Evolutionary conservation across 2,113 vertebrate genomes (phyloP).

Genomic region (Hiodon alosoides): DNA sequence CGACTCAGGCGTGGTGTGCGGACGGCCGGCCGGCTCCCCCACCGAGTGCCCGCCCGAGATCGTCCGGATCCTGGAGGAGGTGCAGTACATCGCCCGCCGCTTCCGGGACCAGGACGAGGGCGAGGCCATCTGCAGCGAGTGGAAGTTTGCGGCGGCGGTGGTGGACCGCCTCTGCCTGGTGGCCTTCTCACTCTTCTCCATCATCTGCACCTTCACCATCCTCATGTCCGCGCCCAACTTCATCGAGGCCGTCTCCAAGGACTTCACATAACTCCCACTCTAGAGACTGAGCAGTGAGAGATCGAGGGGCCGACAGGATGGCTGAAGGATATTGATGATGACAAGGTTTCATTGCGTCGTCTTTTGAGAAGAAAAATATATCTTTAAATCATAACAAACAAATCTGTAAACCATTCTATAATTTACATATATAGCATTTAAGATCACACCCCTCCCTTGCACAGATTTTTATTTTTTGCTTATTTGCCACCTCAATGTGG

Average conservation of each 20-base stretch:
- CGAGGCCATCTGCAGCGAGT: slow-evolving; percentile 78
- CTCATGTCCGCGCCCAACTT: slow-evolving; percentile 87
- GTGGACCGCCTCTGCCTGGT: slow-evolving; percentile 83
- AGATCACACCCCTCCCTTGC: background rate
- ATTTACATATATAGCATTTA: background rate
- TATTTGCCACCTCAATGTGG: background rate
- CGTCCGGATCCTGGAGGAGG: slow-evolving; percentile 72
- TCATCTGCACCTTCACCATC: slow-evolving; percentile 84
- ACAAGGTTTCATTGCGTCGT: background rate
- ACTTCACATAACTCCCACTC: slow-evolving; percentile 67
- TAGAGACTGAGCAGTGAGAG: background rate
- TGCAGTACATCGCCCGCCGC: slow-evolving; percentile 74
- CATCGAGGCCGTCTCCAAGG: slow-evolving; percentile 82
- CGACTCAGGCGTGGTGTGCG: slow-evolving; percentile 55
- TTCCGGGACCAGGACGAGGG: slow-evolving; percentile 77
- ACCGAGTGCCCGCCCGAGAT: slow-evolving; percentile 65
- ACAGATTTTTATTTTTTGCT: background rate
- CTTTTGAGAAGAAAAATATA: background rate
- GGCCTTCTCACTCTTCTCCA: slow-evolving; percentile 82
- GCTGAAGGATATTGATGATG: background rate
- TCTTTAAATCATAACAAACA: background rate
- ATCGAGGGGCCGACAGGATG: background rate
- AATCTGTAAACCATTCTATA: background rate
- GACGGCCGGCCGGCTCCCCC: slow-evolving; percentile 43
- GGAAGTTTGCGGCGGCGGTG: slow-evolving; percentile 85